Percentiles rank a stretch among this genome's conserved stretches.
Evolutionary conservation across 1,140 invertebrate species (phyloP).

Genomic region (Homarus americanus): DNA sequence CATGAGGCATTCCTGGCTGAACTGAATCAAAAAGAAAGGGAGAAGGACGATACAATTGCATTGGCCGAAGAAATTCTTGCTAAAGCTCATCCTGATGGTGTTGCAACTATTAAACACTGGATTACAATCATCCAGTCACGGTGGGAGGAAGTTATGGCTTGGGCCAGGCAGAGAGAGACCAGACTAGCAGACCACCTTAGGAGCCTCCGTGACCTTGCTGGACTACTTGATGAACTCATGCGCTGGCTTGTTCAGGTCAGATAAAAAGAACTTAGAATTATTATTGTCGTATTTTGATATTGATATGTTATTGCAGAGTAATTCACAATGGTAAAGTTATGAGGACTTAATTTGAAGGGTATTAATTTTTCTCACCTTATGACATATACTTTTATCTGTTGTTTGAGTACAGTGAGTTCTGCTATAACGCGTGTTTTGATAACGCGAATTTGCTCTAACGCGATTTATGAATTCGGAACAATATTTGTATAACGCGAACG

Average conservation of each 20-base stretch:
- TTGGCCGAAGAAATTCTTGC: conserved; percentile 92
- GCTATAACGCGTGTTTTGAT: no score
- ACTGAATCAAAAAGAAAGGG: conserved; percentile 88
- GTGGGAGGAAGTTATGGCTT: conserved; percentile 95
- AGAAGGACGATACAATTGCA: conserved; percentile 92
- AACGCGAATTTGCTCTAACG: no score
- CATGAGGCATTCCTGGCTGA: conserved; percentile 93
- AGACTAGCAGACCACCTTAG: conserved; percentile 88
- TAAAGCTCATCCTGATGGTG: conserved; percentile 96
- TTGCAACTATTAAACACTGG: conserved; percentile 97
- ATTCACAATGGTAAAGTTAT: no score
- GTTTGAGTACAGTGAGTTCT: no score
- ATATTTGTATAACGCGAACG: no score
- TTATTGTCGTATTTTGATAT: no score
- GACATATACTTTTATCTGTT: no score
- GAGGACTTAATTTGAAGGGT: no score
- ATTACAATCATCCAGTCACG: conserved; percentile 97
- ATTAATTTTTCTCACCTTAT: no score
- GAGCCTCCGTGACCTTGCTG: conserved; percentile 81
- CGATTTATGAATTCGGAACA: no score
- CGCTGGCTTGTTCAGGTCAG: conserved; percentile 86
- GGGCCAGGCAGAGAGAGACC: conserved; percentile 90
- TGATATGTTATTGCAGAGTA: no score
- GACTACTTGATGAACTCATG: conserved; percentile 94
- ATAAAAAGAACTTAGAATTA: no score